Percentiles rank a stretch among this genome's conserved stretches.
Evolutionary conservation across 2,888 invertebrate genomes (phyloP).

Genomic region (Ectropis crepuscularia): DNA sequence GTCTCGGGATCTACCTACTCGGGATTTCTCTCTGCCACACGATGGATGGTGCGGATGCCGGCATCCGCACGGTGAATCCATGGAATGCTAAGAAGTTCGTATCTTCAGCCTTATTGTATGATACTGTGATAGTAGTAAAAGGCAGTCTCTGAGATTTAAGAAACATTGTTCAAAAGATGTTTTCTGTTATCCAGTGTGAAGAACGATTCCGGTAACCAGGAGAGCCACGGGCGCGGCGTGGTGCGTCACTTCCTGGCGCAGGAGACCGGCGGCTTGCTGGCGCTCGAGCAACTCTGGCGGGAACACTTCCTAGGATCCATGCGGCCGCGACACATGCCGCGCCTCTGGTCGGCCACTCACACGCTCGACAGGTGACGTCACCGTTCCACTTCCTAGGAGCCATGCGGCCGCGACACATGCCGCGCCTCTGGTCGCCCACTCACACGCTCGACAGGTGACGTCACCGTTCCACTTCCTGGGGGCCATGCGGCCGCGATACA

Average conservation of each 20-base stretch:
- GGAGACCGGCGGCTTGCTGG: constrained; percentile 83
- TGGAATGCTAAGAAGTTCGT: no score
- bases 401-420: constrained; percentile 90
- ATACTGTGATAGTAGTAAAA: no score
- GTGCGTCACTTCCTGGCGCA: constrained; percentile 83
- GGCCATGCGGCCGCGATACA: constrained; percentile 88
- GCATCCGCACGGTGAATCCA: no score
- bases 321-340: constrained; percentile 89
- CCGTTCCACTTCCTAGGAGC: constrained; percentile 87
- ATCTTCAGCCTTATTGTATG: no score
- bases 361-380: constrained; percentile 84
- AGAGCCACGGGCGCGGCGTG: constrained; percentile 84
- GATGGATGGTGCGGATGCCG: no score
- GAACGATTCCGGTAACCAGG: constrained; percentile 67
- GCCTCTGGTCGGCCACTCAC: constrained; percentile 90
- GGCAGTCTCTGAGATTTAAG: no score
- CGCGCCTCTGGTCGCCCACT: constrained; percentile 90
- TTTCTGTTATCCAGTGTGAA: constrained; percentile 61
- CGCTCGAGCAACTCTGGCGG: constrained; percentile 90
- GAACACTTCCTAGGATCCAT: constrained; percentile 89
- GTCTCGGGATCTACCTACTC: no score
- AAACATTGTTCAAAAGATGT: not conserved
- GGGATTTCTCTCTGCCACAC: no score
- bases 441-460: constrained; percentile 89
- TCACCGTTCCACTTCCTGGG: constrained; percentile 90